phyloP scores from a whole-genome alignment of 2,113 vertebrate genomes.

The Scomber colias region DNA sequence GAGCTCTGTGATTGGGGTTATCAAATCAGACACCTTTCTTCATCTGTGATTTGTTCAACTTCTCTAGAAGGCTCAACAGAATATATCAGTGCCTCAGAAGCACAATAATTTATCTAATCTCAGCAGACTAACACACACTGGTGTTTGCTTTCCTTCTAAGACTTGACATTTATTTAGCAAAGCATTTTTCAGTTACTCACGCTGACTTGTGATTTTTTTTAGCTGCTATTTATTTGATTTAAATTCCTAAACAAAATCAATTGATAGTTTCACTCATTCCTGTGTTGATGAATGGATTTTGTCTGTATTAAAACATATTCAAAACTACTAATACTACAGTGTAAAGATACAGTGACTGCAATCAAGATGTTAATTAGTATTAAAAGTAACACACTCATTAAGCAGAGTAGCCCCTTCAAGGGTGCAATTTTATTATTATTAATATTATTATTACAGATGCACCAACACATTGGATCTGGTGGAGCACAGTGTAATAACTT shows the following conservation, averaged over 20 bases:
- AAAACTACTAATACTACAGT: too few species aligned
- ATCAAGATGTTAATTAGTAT: too few species aligned
- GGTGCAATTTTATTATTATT: too few species aligned
- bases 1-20: not conserved
- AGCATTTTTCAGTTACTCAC: not conserved
- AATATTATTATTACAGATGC: not conserved
- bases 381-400: too few species aligned
- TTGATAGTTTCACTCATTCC: not conserved
- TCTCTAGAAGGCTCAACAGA: not conserved
- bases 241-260: not conserved
- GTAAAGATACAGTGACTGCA: too few species aligned
- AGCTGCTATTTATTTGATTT: slow-evolving; percentile 1
- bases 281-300: not conserved
- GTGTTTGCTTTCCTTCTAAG: not conserved
- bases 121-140: not conserved
- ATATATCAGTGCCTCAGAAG: not conserved
- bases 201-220: not conserved
- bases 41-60: not conserved
- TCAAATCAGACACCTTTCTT: not conserved
- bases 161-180: too few species aligned
- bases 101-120: not conserved
- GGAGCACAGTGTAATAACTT: not conserved
- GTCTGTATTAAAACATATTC: too few species aligned
- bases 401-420: too few species aligned
- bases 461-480: too few species aligned